Evolutionary conservation across 2,113 vertebrate genomes (phyloP).

Genomic region (Ptychochromis oligacanthus): DNA sequence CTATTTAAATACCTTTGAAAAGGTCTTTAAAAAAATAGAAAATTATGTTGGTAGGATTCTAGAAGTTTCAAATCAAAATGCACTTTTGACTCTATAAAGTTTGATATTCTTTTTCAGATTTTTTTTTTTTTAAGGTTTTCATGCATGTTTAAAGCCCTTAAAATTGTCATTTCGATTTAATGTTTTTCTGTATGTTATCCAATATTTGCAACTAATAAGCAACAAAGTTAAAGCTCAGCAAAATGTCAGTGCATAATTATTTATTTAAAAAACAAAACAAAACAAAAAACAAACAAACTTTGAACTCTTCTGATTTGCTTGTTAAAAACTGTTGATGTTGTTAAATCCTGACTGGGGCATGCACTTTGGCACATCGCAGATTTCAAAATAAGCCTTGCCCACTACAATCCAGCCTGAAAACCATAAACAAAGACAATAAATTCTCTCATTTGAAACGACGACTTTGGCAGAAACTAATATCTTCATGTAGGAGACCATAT

Average conservation of each 20-base stretch:
- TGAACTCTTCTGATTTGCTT: no score
- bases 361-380: rapidly evolving
- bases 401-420: not conserved
- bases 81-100: no score
- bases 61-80: no score
- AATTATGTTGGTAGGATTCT: not conserved
- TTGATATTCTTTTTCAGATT: not conserved
- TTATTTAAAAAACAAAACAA: no score
- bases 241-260: no score
- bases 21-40: not conserved
- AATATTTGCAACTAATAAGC: no score
- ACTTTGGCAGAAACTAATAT: not conserved
- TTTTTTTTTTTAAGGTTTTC: not conserved
- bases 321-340: no score
- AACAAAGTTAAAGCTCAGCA: no score
- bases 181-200: not conserved
- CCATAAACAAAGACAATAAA: not conserved
- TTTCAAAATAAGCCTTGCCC: not conserved
- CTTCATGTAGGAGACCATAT: not conserved
- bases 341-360: no score
- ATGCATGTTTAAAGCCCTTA: rapidly evolving
- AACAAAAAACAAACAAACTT: no score
- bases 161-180: not conserved
- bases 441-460: not conserved
- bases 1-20: no score